Percentiles rank a stretch among this genome's conserved stretches.
phyloP scores from a whole-genome alignment of 1,140 invertebrate genomes.

The Drosophila arizonae region DNA sequence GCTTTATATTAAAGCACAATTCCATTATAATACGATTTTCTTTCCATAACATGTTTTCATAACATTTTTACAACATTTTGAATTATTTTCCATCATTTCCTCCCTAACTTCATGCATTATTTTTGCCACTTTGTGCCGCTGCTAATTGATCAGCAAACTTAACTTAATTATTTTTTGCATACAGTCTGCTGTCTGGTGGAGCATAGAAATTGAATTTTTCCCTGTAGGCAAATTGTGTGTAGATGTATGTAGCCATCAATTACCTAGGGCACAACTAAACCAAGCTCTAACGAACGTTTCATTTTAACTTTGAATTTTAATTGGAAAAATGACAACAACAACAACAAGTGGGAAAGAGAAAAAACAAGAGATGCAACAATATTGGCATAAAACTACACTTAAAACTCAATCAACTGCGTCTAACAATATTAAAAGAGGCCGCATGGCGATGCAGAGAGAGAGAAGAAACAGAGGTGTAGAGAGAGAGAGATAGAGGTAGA shows the following conservation, averaged over 20 bases:
- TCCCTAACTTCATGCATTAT: no score
- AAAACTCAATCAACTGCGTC: conserved; percentile 79
- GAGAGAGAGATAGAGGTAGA: not conserved
- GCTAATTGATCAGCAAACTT: not conserved
- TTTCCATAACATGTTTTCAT: not conserved
- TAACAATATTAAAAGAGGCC: conserved; percentile 72
- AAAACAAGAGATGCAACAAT: conserved; percentile 41
- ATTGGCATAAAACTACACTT: conserved; percentile 69
- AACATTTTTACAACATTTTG: no score
- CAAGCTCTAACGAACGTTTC: conserved; percentile 17
- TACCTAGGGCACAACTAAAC: conserved; percentile 21
- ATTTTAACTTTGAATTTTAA: conserved; percentile 59
- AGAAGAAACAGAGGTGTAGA: not conserved
- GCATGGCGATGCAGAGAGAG: not conserved
- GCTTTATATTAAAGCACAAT: no score
- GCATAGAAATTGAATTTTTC: conserved; percentile 29
- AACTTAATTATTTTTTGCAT: conserved; percentile 27
- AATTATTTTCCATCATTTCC: no score
- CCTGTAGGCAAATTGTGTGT: not conserved
- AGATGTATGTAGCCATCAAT: conserved; percentile 3
- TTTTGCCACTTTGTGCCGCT: no score
- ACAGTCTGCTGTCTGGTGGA: not conserved
- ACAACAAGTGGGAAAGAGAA: conserved; percentile 1
- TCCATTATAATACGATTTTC: no score
- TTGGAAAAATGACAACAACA: conserved; percentile 38